These are phyloP conservation scores for Chloropsis hardwickii DNA, from an alignment of 2,113 vertebrate genomes.

Conservation along the genomic window DNA sequence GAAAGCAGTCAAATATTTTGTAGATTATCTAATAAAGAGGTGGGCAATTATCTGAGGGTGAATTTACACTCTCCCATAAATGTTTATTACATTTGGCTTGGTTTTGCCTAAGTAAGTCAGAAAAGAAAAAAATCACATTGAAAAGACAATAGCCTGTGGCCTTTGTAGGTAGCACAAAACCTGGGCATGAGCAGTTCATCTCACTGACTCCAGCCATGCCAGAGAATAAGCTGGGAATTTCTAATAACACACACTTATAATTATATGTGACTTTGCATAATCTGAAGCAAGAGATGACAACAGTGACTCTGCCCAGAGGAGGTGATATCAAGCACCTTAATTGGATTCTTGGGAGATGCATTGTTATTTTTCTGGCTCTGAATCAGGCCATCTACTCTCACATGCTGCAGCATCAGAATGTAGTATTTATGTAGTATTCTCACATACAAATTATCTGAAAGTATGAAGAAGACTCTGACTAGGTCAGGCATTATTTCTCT, in stretches of 20 bases:
- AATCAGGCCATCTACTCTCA: background rate
- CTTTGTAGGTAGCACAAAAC: background rate
- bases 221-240: background rate
- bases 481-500: background rate
- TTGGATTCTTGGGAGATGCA: background rate
- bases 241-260: background rate
- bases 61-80: background rate
- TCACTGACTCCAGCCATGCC: background rate
- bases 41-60: background rate
- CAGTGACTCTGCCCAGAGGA: background rate
- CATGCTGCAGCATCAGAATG: rapidly evolving
- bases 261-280: background rate
- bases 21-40: background rate
- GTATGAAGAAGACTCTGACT: background rate
- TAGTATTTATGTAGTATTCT: background rate
- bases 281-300: background rate
- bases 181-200: background rate
- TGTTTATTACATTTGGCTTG: background rate
- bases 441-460: background rate
- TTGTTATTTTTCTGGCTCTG: background rate
- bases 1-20: background rate
- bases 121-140: background rate
- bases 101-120: background rate
- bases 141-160: background rate
- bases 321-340: background rate